Conservation (phyloP, 2,797 vertebrate species). For the Amphiprion clarkii region DNA sequence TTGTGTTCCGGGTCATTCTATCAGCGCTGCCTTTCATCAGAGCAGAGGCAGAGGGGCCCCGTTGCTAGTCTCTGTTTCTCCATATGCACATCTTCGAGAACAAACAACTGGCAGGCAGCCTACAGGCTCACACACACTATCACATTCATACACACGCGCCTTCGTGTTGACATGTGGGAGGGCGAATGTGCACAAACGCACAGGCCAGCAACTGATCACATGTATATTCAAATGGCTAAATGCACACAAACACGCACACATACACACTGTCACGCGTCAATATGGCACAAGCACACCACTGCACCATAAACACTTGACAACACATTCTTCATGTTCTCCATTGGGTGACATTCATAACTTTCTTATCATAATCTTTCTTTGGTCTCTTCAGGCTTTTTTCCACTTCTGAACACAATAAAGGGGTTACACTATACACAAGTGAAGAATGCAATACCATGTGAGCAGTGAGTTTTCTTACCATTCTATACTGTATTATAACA, state of each 20-base stretch:
- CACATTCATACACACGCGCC: constrained; percentile 58
- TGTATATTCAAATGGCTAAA: constrained; percentile 55
- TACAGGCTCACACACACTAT: constrained; percentile 67
- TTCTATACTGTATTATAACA: constrained; percentile 74
- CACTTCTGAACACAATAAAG: constrained; percentile 63
- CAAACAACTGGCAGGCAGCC: constrained; percentile 86
- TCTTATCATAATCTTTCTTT: constrained; percentile 72
- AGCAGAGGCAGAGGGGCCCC: constrained; percentile 70
- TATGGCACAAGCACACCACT: constrained; percentile 55
- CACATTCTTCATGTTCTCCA: constrained; percentile 69
- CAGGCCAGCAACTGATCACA: constrained; percentile 36
- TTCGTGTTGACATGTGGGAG: constrained; percentile 52
- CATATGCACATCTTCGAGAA: constrained; percentile 86
- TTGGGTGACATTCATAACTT: constrained; percentile 73
- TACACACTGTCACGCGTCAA: constrained; percentile 17
- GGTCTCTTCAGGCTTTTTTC: constrained; percentile 73
- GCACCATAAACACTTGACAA: constrained; percentile 57
- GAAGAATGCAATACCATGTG: constrained; percentile 69
- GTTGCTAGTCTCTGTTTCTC: constrained; percentile 86
- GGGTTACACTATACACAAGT: constrained; percentile 63
- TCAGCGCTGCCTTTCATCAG: constrained; percentile 82
- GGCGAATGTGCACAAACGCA: constrained; percentile 43
- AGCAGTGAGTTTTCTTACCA: constrained; percentile 56
- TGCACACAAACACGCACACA: constrained; percentile 27
- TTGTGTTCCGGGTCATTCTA: constrained; percentile 80